Evolutionary conservation across 2,888 invertebrate genomes (phyloP).

Genomic region (Epistrophe eligans): DNA sequence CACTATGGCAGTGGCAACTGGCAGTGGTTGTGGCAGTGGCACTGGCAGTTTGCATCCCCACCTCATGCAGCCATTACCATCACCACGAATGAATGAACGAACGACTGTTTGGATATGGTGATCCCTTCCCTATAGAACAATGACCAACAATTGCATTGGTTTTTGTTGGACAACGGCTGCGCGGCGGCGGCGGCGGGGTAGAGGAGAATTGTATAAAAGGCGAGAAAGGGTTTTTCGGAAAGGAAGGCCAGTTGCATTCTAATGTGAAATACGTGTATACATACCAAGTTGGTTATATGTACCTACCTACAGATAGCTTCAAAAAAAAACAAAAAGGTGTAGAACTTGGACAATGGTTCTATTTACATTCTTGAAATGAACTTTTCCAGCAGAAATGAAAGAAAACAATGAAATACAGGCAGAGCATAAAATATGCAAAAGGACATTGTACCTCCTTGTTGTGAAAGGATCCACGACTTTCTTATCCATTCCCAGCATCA

Average conservation of each 20-base stretch:
- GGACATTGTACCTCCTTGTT: conserved; percentile 8
- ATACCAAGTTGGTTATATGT: not conserved
- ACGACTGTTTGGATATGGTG: conserved; percentile 51
- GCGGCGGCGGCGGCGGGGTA: not conserved
- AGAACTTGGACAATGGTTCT: conserved; percentile 59
- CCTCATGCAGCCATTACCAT: conserved; percentile 64
- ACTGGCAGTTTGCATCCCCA: conserved; percentile 34
- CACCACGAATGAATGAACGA: conserved; percentile 64
- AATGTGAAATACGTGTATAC: conserved; percentile 40
- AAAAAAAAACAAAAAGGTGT: conserved; percentile 34
- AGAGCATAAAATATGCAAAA: conserved; percentile 37
- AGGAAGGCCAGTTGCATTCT: conserved; percentile 47
- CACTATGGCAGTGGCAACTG: conserved; percentile 17
- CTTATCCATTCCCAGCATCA: conserved; percentile 48
- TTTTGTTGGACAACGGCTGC: not conserved
- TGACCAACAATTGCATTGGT: conserved; percentile 40
- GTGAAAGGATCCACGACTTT: conserved; percentile 32
- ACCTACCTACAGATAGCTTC: not conserved
- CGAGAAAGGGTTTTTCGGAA: not conserved
- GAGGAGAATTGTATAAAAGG: not conserved
- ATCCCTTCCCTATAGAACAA: conserved; percentile 51
- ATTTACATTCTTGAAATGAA: conserved; percentile 63
- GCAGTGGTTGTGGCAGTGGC: conserved; percentile 15
- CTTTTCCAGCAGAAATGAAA: conserved; percentile 42
- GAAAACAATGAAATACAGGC: conserved; percentile 21